Evolutionary conservation across 2,797 vertebrate species (phyloP), one percentile per base, ranked within the genome.

Genomic region (Eospalax fontanierii): DNA sequence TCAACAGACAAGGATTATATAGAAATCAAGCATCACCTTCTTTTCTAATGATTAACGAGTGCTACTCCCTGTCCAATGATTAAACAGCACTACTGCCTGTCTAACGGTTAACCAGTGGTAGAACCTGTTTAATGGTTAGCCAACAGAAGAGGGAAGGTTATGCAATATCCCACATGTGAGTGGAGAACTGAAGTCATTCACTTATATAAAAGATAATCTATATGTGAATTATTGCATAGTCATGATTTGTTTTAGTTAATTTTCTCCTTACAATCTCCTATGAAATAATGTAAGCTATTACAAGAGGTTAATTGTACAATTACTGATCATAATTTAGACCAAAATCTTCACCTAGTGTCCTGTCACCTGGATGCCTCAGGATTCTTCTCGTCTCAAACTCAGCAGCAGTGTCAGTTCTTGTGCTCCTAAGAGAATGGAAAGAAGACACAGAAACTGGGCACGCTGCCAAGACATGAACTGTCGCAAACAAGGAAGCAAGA

Each of bases 21-120:
- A 10, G 4, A n/a, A 1, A 21, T 3, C 30, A 50, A 18, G 30
- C 1, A 1, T 16, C 57, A n/a, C 21, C 22, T 43, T 38, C 8
- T 43, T 16, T 43, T 38, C 8, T 43, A 89, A 57, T 4, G 1
- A 2, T 68, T 66, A 86, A 38, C 43, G 46, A 89, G 1, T 12
- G 18, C 46, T 35, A 46, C 26, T 30, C 9, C 18, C 65, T 71
- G 14, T 4, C 57, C 33, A 80, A 59, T 68, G 50, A 35, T 59
- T 71, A 80, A n/a, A 57, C 46, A 50, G 11, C n/a, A 33, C 7
- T 26, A 11, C 30, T 43, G 5, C 21, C 22, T 81, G 21, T n/a
- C 3, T 80, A 80, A 59, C 81, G 21, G 5, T 43, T 43, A 63
- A 46, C 24, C 11, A 74, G 54, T 61, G 35, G 30, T 30, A 87